These are phyloP conservation scores for Enteromius treurensis DNA, from an alignment of 2,797 vertebrate genomes.

Conservation along the genomic window DNA sequence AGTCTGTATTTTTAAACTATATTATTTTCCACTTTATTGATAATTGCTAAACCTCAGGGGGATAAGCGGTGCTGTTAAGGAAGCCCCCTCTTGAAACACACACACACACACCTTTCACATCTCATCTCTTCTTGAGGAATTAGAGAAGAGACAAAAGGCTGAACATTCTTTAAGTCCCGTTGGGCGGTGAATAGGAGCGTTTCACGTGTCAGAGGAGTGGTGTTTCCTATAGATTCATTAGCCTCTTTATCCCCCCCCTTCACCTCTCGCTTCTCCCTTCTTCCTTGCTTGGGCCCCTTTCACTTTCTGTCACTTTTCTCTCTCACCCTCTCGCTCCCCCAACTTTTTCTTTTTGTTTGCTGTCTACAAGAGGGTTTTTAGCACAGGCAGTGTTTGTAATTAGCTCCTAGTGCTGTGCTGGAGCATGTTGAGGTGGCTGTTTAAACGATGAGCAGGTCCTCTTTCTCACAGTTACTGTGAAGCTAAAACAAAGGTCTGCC, in stretches of 20 bases:
- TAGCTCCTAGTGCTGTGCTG: conserved; percentile 93
- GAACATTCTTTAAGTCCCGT: conserved; percentile 91
- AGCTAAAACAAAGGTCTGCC: conserved; percentile 84
- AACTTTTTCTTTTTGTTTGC: conserved; percentile 82
- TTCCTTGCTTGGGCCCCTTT: conserved; percentile 83
- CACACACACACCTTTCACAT: conserved; percentile 76
- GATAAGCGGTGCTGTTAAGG: conserved; percentile 50
- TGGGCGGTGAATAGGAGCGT: conserved; percentile 92
- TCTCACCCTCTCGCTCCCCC: conserved; percentile 52
- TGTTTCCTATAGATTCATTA: conserved; percentile 99
- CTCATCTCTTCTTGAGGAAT: conserved; percentile 94
- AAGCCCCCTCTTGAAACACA: conserved; percentile 32
- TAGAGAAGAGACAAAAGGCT: conserved; percentile 91
- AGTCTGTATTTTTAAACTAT: conserved; percentile 43
- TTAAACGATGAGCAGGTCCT: conserved; percentile 84
- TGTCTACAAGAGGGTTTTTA: conserved; percentile 91
- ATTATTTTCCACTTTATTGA: conserved; percentile 59
- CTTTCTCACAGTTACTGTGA: conserved; percentile 84
- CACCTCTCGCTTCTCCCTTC: conserved; percentile 78
- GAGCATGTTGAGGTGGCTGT: conserved; percentile 89
- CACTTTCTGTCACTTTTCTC: conserved; percentile 82
- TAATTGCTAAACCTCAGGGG: conserved; percentile 47
- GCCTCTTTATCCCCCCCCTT: conserved; percentile 86
- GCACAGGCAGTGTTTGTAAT: conserved; percentile 92
- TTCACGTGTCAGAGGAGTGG: conserved; percentile 93